Base-by-base conservation (phyloP, 1,140 invertebrate species). In the Diprion similis region DNA sequence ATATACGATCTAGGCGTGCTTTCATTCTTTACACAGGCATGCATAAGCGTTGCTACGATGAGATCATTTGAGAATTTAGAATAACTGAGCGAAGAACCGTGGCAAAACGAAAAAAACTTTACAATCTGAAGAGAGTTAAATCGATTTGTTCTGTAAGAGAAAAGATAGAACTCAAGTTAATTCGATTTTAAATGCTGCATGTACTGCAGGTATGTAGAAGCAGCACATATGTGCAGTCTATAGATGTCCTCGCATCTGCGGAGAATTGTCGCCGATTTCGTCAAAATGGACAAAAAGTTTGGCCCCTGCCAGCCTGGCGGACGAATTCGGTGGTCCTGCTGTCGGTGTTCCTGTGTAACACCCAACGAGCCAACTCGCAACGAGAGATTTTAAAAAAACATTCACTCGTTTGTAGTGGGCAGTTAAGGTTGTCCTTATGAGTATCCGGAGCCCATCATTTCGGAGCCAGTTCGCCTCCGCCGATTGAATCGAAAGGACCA, bases 401-500 rank as follows among this genome's bases (percentile, higher is more conserved):
- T 59, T 59, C 51, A 59, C 51, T 59, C n/a, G 51, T 59, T 59
- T 59, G 51, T 59, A 59, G 51, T 59, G 51, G 51, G 51, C 51
- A 59, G 51, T 59, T 59, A 59, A 59, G 51, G 51, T 59, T 59
- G 51, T 59, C 51, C 51, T 59, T 59, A 59, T 59, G 51, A 59
- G 51, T 59, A 59, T 59, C 51, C 51, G 24, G 24, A 70, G 37
- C n/a, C 51, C 19, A 45, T 51, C 70, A 51, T 72, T 67, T 66
- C 51, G 64, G 15, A 70, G 68, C 45, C 74, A 75, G 74, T 75
- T 46, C 64, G 24, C 47, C 67, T 10, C 68, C 71, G 48, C 67
- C 74, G 68, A 70, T 46, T 71, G 67, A 70, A 70, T 73, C 68
- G 74, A 75, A 47, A 75, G 74, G 71, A 75, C 67, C 59, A 72